These are phyloP conservation scores for Rattus rattus DNA, from an alignment of 2,113 vertebrate genomes.

Conservation along the genomic window DNA sequence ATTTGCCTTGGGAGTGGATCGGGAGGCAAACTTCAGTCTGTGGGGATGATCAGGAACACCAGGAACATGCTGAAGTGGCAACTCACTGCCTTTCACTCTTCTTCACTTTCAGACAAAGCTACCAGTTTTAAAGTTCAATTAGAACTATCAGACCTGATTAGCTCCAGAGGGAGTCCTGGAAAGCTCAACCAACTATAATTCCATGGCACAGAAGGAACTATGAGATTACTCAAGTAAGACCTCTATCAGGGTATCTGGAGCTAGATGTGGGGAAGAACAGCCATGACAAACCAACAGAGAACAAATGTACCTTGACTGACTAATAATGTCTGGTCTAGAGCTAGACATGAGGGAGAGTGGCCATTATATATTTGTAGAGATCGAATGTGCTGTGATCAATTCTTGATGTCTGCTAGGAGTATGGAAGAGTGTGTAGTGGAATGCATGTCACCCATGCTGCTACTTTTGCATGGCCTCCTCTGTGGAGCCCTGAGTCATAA, in stretches of 20 bases:
- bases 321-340: neutral
- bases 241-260: neutral
- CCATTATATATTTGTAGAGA: neutral
- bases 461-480: neutral
- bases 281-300: neutral
- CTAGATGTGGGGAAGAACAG: neutral
- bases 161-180: neutral
- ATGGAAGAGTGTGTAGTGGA: neutral
- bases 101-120: conserved; percentile 31
- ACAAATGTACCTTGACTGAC: neutral
- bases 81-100: conserved; percentile 25
- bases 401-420: neutral
- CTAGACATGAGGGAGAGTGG: neutral
- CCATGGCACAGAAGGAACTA: neutral
- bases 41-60: neutral
- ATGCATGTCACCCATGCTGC: neutral
- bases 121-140: neutral
- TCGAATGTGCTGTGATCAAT: neutral
- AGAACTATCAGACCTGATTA: neutral
- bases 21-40: neutral
- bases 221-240: neutral
- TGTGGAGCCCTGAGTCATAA: neutral
- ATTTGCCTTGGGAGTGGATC: neutral
- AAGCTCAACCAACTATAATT: conserved; percentile 13
- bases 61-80: neutral